These are phyloP conservation scores for Enteromius unitaeniatus DNA, from an alignment of 2,797 vertebrate species.

Conservation along the genomic window DNA sequence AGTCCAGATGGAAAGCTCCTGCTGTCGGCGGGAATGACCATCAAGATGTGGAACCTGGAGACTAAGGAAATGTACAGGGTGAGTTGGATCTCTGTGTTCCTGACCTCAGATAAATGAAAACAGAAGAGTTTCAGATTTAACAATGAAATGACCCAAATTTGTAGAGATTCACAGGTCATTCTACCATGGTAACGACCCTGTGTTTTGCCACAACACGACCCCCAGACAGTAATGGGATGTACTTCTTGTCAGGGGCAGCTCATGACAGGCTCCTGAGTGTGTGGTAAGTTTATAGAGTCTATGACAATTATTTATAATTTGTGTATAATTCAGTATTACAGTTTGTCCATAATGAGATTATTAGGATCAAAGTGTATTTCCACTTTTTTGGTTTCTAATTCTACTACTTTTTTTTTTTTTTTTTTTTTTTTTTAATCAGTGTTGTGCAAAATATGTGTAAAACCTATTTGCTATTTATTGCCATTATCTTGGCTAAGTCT, in stretches of 20 bases:
- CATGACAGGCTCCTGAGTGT: constrained; percentile 94
- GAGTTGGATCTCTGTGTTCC: constrained; percentile 66
- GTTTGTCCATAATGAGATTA: neutral
- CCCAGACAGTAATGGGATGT: constrained; percentile 89
- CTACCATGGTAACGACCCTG: constrained; percentile 91
- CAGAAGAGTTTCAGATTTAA: neutral
- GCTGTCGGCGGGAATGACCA: constrained; percentile 92
- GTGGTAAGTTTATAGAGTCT: constrained; percentile 82
- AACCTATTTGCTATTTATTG: neutral
- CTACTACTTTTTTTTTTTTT: neutral
- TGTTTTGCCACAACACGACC: constrained; percentile 89
- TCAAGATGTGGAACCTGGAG: constrained; percentile 98
- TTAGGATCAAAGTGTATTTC: neutral
- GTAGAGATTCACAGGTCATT: constrained; percentile 97
- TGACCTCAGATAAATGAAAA: neutral
- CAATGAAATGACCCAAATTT: neutral
- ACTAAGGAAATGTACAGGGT: constrained; percentile 98
- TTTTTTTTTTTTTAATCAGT: neutral
- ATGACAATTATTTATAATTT: neutral
- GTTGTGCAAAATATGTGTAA: neutral
- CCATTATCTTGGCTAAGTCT: neutral
- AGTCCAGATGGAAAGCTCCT: constrained; percentile 96
- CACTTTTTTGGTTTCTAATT: neutral
- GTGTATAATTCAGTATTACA: neutral
- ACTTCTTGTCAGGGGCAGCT: constrained; percentile 94